Evolutionary conservation across 30 jellyfish, hydroid and myxozoan genomes (phyloP).

Genomic region (Aurelia sp.): DNA sequence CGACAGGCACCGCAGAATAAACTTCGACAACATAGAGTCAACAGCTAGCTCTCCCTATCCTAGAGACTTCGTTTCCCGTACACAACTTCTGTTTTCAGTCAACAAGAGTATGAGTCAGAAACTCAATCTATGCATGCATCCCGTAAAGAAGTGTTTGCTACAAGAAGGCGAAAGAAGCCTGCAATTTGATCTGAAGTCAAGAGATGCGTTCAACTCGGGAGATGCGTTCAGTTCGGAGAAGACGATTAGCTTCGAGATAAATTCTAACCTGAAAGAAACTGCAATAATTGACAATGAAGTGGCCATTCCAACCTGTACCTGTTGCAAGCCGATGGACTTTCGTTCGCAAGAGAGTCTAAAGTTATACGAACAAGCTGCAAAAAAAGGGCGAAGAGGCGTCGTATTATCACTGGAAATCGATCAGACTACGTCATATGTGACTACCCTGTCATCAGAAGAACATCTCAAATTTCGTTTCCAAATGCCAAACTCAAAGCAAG

Average conservation of each 20-base stretch:
- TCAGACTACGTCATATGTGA: constrained; percentile 73
- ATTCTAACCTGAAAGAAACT: too few species aligned
- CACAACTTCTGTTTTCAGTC: too few species aligned
- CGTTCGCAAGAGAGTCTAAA: constrained; percentile 37
- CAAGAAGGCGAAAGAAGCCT: constrained; percentile 29
- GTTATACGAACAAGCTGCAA: constrained; percentile 60
- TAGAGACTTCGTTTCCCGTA: too few species aligned
- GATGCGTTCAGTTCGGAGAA: too few species aligned
- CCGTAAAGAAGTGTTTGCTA: constrained; percentile 29
- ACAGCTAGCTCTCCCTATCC: too few species aligned
- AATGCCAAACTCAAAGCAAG: constrained; percentile 65
- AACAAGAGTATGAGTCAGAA: constrained; percentile 22
- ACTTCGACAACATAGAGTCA: too few species aligned
- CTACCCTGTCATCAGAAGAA: constrained; percentile 56
- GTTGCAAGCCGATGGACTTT: constrained; percentile 74
- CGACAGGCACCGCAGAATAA: too few species aligned
- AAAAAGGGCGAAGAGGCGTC: constrained; percentile 79
- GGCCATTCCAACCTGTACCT: constrained; percentile 28
- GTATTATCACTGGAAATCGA: constrained; percentile 81
- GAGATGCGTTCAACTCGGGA: neutral
- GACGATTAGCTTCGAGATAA: too few species aligned
- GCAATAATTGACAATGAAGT: neutral
- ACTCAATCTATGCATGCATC: constrained; percentile 10
- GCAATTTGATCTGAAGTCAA: constrained; percentile 28
- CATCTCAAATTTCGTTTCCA: constrained; percentile 76